These are phyloP conservation scores for Amphiprion ocellaris DNA, from an alignment of 2,113 vertebrate species.

Conservation along the genomic window DNA sequence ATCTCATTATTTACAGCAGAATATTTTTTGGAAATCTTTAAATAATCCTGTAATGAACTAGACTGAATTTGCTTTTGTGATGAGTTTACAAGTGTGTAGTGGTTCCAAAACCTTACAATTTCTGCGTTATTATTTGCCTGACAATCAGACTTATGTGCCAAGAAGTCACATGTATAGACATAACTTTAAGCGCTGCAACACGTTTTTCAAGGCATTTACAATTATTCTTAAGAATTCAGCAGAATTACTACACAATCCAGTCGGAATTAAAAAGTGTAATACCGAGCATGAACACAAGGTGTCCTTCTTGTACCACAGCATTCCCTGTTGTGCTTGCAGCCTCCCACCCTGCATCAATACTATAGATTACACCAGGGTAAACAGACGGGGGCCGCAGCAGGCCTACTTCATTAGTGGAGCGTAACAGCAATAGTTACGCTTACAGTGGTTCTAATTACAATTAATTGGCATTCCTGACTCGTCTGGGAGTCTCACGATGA, in stretches of 20 bases:
- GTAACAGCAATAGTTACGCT: constrained; percentile 71
- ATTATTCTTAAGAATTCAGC: not conserved
- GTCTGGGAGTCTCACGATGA: constrained; percentile 37
- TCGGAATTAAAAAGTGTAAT: constrained; percentile 9
- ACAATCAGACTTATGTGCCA: too few species aligned
- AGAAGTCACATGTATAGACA: too few species aligned
- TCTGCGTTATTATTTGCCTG: too few species aligned
- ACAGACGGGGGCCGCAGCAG: constrained; percentile 58
- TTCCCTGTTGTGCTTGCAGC: not conserved
- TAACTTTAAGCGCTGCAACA: too few species aligned
- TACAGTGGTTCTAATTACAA: constrained; percentile 77
- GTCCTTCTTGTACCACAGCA: constrained; percentile 69
- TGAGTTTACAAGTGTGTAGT: too few species aligned
- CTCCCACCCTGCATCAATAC: constrained; percentile 51
- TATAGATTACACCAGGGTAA: constrained; percentile 72
- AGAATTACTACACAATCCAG: not conserved
- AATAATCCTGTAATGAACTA: too few species aligned
- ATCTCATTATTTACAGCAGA: too few species aligned
- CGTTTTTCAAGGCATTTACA: not conserved
- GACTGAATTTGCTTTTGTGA: too few species aligned
- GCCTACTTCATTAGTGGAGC: constrained; percentile 72
- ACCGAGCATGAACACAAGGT: constrained; percentile 65
- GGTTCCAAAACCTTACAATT: too few species aligned
- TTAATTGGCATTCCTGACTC: constrained; percentile 72
- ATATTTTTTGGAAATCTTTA: too few species aligned